Evolutionary conservation across 2,888 invertebrate species (phyloP).

Genomic region (Philonicus albiceps): DNA sequence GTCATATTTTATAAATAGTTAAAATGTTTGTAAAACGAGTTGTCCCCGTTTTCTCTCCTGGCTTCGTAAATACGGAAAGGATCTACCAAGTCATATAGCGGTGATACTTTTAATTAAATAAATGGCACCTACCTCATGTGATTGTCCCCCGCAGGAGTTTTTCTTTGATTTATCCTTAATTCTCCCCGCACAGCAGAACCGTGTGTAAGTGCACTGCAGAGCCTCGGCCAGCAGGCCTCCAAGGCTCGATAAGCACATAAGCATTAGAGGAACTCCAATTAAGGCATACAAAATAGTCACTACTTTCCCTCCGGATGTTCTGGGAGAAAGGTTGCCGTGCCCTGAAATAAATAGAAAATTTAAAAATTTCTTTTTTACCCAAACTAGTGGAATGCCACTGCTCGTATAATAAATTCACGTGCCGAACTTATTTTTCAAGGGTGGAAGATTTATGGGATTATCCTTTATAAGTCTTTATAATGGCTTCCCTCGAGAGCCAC

Average conservation of each 20-base stretch:
- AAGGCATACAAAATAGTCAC: conserved; percentile 88
- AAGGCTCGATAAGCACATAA: conserved; percentile 84
- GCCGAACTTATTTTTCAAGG: conserved; percentile 46
- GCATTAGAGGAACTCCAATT: conserved; percentile 85
- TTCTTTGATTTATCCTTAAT: conserved; percentile 32
- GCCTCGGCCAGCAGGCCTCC: conserved; percentile 82
- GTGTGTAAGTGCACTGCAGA: conserved; percentile 70
- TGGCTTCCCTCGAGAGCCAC: conserved; percentile 29
- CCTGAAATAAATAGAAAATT: conserved; percentile 65
- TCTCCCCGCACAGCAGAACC: conserved; percentile 45
- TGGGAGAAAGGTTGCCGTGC: conserved; percentile 85
- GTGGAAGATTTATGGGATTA: conserved; percentile 43
- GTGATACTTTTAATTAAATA: neutral
- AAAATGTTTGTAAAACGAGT: too few species aligned
- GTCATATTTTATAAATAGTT: neutral
- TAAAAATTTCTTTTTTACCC: neutral
- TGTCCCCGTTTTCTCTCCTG: neutral
- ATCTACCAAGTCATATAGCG: neutral
- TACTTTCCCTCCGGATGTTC: conserved; percentile 82
- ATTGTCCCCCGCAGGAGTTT: conserved; percentile 50
- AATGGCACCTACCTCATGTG: conserved; percentile 51
- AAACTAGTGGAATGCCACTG: neutral
- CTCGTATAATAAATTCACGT: conserved; percentile 3
- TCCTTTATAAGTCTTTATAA: conserved; percentile 30
- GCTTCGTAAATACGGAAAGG: neutral